phyloP scores from a whole-genome alignment of 2,888 invertebrate species.

The Ennomos quercinarius region DNA sequence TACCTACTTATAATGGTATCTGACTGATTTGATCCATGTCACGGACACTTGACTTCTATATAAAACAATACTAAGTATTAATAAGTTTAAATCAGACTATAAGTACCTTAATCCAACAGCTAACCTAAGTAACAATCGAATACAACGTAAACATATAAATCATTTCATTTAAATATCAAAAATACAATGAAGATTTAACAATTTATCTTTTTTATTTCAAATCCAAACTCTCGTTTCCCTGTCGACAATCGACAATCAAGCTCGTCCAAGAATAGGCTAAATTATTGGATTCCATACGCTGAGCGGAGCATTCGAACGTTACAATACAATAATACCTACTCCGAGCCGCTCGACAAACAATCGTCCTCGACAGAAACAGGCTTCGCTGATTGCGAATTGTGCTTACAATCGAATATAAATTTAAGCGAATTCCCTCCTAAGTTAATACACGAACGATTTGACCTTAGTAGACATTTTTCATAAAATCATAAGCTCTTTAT shows the following conservation, averaged over 20 bases:
- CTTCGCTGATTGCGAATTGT: slow-evolving; percentile 80
- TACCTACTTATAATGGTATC: slow-evolving; percentile 13
- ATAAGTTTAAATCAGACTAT: too few relatives aligned
- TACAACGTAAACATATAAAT: neutral
- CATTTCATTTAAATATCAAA: neutral
- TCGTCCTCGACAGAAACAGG: slow-evolving; percentile 64
- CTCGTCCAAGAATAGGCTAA: slow-evolving; percentile 31
- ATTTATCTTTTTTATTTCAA: too few relatives aligned
- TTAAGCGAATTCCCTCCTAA: slow-evolving; percentile 69
- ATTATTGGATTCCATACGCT: slow-evolving; percentile 38
- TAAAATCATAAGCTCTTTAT: slow-evolving; percentile 51
- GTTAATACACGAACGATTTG: slow-evolving; percentile 65
- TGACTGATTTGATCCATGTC: slow-evolving; percentile 5
- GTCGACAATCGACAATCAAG: slow-evolving; percentile 28
- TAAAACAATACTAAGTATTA: too few relatives aligned
- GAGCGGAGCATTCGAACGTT: slow-evolving; percentile 40
- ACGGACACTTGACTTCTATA: too few relatives aligned
- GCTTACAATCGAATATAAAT: slow-evolving; percentile 75
- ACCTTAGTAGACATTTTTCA: slow-evolving; percentile 61
- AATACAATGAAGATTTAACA: too few relatives aligned
- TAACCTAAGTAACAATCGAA: too few relatives aligned
- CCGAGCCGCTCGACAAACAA: slow-evolving; percentile 64
- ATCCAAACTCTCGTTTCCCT: neutral
- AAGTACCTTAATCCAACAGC: too few relatives aligned
- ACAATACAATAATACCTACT: slow-evolving; percentile 53